These are phyloP conservation scores for Pocillopora grandis DNA, from an alignment of 92 coral and sea anemone genomes.

Conservation along the genomic window DNA sequence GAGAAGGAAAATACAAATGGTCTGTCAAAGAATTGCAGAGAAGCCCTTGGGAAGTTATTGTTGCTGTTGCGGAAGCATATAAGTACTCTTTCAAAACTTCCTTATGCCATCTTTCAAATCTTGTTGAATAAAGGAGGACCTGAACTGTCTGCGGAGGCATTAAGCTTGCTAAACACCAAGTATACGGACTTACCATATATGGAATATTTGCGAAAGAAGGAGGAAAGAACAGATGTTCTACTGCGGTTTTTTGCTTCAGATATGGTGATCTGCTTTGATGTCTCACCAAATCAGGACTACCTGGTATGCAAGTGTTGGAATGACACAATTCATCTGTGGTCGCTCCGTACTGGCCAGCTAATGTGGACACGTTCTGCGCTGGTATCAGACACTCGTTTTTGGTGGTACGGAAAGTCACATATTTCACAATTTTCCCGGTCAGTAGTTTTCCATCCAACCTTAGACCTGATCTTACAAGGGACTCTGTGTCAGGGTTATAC, in stretches of 20 bases:
- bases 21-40: background rate
- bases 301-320: background rate
- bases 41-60: background rate
- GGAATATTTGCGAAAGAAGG: background rate
- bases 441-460: conserved; percentile 2
- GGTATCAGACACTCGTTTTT: background rate
- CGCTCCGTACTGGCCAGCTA: background rate
- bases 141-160: conserved; percentile 1
- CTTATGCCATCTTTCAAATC: background rate
- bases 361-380: background rate
- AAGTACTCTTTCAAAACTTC: background rate
- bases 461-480: background rate
- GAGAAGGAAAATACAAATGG: background rate
- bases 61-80: background rate
- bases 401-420: no score
- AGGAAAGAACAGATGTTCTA: background rate
- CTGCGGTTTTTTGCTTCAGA: background rate
- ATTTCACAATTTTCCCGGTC: background rate
- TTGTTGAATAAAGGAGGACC: conserved; percentile 24
- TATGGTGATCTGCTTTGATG: conserved; percentile 12
- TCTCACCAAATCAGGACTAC: background rate
- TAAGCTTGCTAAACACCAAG: background rate
- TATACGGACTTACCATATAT: background rate
- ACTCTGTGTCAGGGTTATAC: background rate
- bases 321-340: conserved; percentile 9